Percentiles rank a stretch among this genome's conserved stretches.
Conservation (phyloP, 2,888 invertebrate species). For the Acanthosepion lycidas region DNA sequence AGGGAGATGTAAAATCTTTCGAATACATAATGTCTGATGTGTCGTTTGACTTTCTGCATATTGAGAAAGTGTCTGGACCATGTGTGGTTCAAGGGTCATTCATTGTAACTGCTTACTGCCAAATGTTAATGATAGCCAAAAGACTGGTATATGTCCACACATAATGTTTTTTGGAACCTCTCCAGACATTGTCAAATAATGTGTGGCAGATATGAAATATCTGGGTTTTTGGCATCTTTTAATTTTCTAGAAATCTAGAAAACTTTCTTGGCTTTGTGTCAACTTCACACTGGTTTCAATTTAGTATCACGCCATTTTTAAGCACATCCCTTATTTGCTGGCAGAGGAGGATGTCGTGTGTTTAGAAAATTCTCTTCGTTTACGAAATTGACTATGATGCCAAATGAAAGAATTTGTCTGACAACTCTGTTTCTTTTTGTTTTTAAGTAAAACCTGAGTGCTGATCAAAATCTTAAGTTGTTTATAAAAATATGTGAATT, state of each 20-base stretch:
- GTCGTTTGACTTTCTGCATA: neutral
- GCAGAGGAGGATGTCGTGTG: neutral
- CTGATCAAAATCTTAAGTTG: no score
- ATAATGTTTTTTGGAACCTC: neutral
- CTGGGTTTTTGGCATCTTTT: neutral
- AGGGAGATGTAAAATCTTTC: no score
- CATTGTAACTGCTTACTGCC: neutral
- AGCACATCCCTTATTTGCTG: neutral
- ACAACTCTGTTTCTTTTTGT: no score
- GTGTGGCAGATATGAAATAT: neutral
- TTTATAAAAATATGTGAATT: no score
- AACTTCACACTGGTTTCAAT: neutral
- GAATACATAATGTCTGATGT: no score
- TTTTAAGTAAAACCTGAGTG: no score
- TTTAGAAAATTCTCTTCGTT: no score
- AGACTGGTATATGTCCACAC: neutral
- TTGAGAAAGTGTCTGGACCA: neutral
- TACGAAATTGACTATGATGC: no score
- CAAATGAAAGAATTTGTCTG: no score
- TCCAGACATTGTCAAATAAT: neutral
- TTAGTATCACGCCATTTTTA: neutral
- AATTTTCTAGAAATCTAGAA: neutral
- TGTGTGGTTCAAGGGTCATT: neutral
- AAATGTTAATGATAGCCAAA: neutral
- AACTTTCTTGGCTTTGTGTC: neutral